Conservation (phyloP, 1,140 invertebrate species). For the Heliconius nattereri region DNA sequence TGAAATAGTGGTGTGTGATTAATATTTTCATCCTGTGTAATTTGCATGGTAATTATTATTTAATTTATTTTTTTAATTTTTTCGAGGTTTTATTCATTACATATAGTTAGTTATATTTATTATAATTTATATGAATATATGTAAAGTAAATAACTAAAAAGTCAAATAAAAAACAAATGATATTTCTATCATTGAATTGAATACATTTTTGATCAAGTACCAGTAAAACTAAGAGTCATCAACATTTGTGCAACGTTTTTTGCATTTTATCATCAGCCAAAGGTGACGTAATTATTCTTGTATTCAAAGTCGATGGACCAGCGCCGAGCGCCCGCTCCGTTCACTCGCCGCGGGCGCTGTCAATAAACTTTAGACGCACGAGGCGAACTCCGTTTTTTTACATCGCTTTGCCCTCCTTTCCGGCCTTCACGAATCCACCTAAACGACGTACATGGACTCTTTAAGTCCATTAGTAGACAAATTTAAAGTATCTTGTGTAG, state of each 20-base stretch:
- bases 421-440: constrained; percentile 32
- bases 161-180: background rate
- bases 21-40: too few species aligned
- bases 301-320: constrained; percentile 55
- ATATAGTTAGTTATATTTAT: too few species aligned
- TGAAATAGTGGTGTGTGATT: too few species aligned
- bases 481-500: constrained; percentile 33
- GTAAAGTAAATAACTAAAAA: background rate
- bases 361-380: constrained; percentile 75
- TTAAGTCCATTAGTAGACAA: constrained; percentile 27
- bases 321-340: constrained; percentile 51
- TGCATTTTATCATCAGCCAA: constrained; percentile 56
- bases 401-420: constrained; percentile 55
- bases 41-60: too few species aligned
- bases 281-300: constrained; percentile 67
- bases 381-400: constrained; percentile 60
- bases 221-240: constrained; percentile 49
- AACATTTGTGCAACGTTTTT: constrained; percentile 60
- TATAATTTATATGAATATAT: too few species aligned
- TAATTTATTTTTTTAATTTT: too few species aligned
- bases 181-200: too few species aligned
- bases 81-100: too few species aligned
- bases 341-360: constrained; percentile 68
- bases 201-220: constrained; percentile 12
- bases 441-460: constrained; percentile 6